Evolutionary conservation across 2,888 invertebrate species (phyloP), one percentile per base, ranked within the genome.

Genomic region (Acrobasis suavella): DNA sequence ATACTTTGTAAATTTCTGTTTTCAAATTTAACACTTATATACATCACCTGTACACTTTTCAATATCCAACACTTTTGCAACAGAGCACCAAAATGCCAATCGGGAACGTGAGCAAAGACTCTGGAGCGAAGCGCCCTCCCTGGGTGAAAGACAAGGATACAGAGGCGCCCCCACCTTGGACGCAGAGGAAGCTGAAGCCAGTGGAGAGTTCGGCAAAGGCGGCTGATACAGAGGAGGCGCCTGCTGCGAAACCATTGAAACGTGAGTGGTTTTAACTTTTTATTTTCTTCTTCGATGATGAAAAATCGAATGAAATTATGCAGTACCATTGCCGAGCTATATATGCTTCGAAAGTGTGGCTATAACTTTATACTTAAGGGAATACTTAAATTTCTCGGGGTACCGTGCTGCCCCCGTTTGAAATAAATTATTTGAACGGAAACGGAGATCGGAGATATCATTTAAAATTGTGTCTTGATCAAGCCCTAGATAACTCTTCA

Each of bases 71-170:
- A 32, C 16, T 9, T 17, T 17, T 17, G 66, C 54, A 64, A 62
- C 80, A 87, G 84, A 73, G 65, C 76, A 77, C 74, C 69, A 87
- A 72, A 65, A 90, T 91, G 89, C 91, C 91, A 64, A 91, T 91
- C 67, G 92, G 92, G 50, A 92, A 89, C 76, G 81, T 91, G 63
- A 93, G 91, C 70, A 93, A 91, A 70, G 93, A 93, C 66, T 85
- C 91, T 51, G 84, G 89, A 32, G 87, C 93, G 55, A 93, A 94
- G 77, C 90, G 96, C 67, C 96, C 96, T 50, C 96, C 96, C 8
- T 96, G 96, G 95, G 96, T 96, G 60, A 96, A 95, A 77, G 95
- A 95, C 0, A 93, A 92, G 64, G 95, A 94, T 8, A 85, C 90
- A 0, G 94, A 95, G 16, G 83, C 94, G 2, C 87, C 94, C 0